Conservation (phyloP, 2,888 invertebrate species). For the Epistrophe eligans region DNA sequence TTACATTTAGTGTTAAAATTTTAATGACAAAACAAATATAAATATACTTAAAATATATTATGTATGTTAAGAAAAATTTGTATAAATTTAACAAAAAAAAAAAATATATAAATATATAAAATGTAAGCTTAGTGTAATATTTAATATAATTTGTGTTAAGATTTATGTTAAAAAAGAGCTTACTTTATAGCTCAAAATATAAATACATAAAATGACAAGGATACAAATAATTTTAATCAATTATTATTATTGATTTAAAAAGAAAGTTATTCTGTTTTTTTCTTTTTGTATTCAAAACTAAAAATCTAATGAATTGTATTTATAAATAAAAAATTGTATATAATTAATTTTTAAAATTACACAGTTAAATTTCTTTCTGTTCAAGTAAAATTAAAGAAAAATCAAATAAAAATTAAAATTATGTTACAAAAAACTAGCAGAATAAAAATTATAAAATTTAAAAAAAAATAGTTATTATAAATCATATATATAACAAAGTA, state of each 20-base stretch:
- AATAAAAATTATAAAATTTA: constrained; percentile 26
- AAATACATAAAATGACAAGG: constrained; percentile 9
- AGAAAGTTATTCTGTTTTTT: neutral
- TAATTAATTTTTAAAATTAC: constrained; percentile 42
- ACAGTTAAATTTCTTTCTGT: constrained; percentile 36
- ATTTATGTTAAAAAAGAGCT: constrained; percentile 11
- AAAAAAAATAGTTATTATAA: constrained; percentile 50
- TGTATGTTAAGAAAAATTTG: constrained; percentile 47
- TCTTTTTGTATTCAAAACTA: neutral
- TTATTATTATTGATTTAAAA: neutral
- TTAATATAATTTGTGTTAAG: constrained; percentile 15
- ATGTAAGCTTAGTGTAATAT: constrained; percentile 14
- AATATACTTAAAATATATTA: constrained; percentile 1
- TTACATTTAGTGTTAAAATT: constrained; percentile 58
- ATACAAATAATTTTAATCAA: neutral
- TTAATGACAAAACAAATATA: constrained; percentile 20
- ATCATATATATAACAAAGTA: constrained; percentile 55
- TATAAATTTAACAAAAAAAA: constrained; percentile 53
- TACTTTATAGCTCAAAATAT: constrained; percentile 18
- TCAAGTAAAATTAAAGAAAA: constrained; percentile 39
- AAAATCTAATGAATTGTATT: constrained; percentile 29
- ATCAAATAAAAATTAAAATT: constrained; percentile 25
- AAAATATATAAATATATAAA: constrained; percentile 25
- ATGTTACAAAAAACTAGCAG: constrained; percentile 55
- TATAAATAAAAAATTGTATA: constrained; percentile 58